phyloP scores from a whole-genome alignment of 1,140 invertebrate genomes.

The Drosophila subobscura region DNA sequence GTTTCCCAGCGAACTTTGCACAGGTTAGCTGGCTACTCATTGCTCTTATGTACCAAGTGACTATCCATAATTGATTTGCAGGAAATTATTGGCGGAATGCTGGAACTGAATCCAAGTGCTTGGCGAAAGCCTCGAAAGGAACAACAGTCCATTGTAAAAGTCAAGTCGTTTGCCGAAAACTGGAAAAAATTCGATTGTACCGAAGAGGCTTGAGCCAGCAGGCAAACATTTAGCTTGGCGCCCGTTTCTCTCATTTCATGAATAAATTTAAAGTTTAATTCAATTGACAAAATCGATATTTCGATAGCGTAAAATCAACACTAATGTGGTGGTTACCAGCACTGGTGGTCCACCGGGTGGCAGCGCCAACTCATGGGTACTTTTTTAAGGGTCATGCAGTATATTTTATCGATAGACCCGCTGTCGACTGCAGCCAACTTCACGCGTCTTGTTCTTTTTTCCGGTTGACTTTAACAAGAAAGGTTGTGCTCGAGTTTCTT shows the following conservation, averaged over 20 bases:
- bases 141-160: conserved; percentile 68
- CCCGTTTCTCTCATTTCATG: too few relatives aligned
- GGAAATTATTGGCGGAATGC: conserved; percentile 97
- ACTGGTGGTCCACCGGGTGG: too few relatives aligned
- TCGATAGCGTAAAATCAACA: too few relatives aligned
- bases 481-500: conserved; percentile 73
- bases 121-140: conserved; percentile 93
- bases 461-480: conserved; percentile 83
- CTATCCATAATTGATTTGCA: conserved; percentile 82
- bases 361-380: too few relatives aligned
- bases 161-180: conserved; percentile 67
- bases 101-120: conserved; percentile 92
- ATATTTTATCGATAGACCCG: too few relatives aligned
- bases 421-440: conserved; percentile 72
- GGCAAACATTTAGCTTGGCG: too few relatives aligned
- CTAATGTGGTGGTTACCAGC: too few relatives aligned
- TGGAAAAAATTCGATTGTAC: conserved; percentile 77
- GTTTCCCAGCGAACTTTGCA: conserved; percentile 96
- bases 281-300: too few relatives aligned
- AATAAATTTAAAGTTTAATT: too few relatives aligned
- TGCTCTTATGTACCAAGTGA: conserved; percentile 8
- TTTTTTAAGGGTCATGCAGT: too few relatives aligned
- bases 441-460: conserved; percentile 80
- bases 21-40: conserved; percentile 86
- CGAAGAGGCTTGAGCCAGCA: conserved; percentile 5